phyloP scores from a whole-genome alignment of 2,888 invertebrate species.

The Pammene aurita region DNA sequence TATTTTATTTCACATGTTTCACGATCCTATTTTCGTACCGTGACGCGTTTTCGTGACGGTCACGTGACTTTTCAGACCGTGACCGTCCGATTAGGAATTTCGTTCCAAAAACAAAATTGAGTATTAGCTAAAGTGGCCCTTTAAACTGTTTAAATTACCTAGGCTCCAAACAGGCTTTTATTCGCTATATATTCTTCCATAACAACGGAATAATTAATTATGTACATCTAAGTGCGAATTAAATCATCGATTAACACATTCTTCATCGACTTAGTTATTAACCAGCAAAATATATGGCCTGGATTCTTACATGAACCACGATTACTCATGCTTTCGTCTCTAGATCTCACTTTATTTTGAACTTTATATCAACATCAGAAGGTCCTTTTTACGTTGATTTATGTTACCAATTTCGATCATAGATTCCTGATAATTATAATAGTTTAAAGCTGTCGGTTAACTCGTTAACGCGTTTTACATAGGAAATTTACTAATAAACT shows the following conservation, averaged over 20 bases:
- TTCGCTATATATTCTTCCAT: too few relatives aligned
- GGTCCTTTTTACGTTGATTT: neutral
- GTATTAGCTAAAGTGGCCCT: too few relatives aligned
- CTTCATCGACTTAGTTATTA: conserved; percentile 21
- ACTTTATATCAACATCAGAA: neutral
- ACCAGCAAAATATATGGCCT: conserved; percentile 15
- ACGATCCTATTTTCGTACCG: too few relatives aligned
- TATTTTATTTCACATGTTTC: too few relatives aligned
- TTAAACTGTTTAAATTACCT: too few relatives aligned
- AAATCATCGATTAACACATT: conserved; percentile 27
- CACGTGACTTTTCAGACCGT: too few relatives aligned
- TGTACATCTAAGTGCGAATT: conserved; percentile 20
- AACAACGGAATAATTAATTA: conserved; percentile 14
- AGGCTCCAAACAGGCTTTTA: too few relatives aligned
- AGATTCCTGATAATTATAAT: conserved; percentile 23
- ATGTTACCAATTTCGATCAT: conserved; percentile 18
- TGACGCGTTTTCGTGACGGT: too few relatives aligned
- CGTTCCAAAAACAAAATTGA: too few relatives aligned
- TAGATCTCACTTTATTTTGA: neutral
- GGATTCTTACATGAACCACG: neutral
- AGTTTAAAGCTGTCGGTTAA: conserved; percentile 29
- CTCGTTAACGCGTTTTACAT: conserved; percentile 31
- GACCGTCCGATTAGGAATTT: too few relatives aligned
- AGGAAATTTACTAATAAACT: conserved; percentile 16
- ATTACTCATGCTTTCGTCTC: conserved; percentile 3